Conservation (phyloP, 1,140 invertebrate genomes). For the Heliconius eleuchia region DNA sequence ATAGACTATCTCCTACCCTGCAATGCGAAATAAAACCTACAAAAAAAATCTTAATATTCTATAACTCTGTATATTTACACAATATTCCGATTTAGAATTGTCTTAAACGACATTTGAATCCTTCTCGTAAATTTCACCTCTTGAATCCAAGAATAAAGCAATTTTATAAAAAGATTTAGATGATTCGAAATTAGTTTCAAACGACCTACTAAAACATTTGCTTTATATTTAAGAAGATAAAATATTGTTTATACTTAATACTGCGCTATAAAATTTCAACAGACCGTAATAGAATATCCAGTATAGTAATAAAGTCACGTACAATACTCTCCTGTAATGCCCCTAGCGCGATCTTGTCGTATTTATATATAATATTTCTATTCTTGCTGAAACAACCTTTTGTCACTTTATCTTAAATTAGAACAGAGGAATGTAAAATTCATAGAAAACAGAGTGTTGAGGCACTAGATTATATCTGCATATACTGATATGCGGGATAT, state of each 20-base stretch:
- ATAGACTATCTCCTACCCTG: no score
- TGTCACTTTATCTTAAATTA: neutral
- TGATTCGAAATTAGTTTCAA: neutral
- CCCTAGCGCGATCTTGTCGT: constrained; percentile 21
- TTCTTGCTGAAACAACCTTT: neutral
- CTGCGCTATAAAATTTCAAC: constrained; percentile 21
- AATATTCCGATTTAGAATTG: neutral
- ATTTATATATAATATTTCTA: constrained; percentile 21
- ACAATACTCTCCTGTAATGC: constrained; percentile 15
- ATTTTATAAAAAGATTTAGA: neutral
- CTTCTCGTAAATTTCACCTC: neutral
- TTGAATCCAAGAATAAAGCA: neutral
- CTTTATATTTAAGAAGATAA: constrained; percentile 6
- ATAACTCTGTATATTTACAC: neutral
- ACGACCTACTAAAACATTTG: neutral
- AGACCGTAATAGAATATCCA: constrained; percentile 1
- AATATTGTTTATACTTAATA: constrained; percentile 15
- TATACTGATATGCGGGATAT: no score
- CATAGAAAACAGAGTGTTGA: no score
- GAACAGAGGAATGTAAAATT: neutral
- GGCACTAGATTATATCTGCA: no score
- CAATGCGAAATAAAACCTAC: neutral
- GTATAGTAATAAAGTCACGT: constrained; percentile 20
- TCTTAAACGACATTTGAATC: neutral
- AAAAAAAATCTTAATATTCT: neutral